These are phyloP conservation scores for Eupeodes corollae DNA, from an alignment of 1,140 invertebrate genomes.

Conservation along the genomic window DNA sequence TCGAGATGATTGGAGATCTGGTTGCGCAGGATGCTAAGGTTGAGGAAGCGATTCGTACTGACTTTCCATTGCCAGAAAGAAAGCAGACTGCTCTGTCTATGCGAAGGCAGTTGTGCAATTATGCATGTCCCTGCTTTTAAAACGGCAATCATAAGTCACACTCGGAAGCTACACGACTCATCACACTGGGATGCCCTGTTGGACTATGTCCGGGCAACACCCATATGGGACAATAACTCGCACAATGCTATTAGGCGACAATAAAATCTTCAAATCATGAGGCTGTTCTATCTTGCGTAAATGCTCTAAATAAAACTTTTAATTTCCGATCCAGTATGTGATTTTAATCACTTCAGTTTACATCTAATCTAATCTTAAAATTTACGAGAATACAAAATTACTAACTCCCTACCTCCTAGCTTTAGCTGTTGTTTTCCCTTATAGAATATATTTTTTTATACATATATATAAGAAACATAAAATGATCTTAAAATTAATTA, in stretches of 20 bases:
- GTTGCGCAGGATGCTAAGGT: slow-evolving; percentile 45
- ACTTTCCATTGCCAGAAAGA: slow-evolving; percentile 60
- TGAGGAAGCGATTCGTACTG: slow-evolving; percentile 44
- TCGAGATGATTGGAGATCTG: slow-evolving; percentile 52
- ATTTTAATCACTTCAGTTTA: no score
- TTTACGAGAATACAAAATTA: no score
- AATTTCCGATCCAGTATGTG: slow-evolving; percentile 29
- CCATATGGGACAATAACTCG: slow-evolving; percentile 57
- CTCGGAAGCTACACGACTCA: slow-evolving; percentile 51
- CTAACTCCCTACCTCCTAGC: no score
- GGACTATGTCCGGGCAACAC: slow-evolving; percentile 57
- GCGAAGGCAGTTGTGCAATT: slow-evolving; percentile 49
- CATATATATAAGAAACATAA: no score
- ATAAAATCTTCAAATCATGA: slow-evolving; percentile 44
- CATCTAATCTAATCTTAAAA: no score
- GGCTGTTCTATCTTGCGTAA: slow-evolving; percentile 30
- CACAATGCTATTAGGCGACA: slow-evolving; percentile 53
- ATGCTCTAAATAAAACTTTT: slow-evolving; percentile 24
- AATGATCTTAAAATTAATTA: no score
- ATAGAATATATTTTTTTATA: no score
- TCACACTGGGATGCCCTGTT: slow-evolving; percentile 61
- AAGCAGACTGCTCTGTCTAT: slow-evolving; percentile 56
- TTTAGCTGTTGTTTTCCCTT: no score
- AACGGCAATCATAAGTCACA: slow-evolving; percentile 54
- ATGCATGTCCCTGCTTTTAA: slow-evolving; percentile 57